Evolutionary conservation across 2,888 invertebrate genomes (phyloP).

Genomic region (Hofmannophila pseudospretella): DNA sequence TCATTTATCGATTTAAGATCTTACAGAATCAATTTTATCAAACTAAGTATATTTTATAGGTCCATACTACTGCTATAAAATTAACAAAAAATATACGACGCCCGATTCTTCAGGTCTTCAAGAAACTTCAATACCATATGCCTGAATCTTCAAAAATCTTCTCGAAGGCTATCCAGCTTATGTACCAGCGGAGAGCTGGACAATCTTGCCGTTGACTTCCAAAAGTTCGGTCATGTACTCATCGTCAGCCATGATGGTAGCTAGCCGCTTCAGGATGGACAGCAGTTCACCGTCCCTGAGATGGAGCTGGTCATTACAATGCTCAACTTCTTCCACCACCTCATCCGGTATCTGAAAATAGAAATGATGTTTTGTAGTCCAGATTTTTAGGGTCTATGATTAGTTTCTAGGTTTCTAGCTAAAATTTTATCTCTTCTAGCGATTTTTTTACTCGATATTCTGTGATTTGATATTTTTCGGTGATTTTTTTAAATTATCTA

Average conservation of each 20-base stretch:
- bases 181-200: slow-evolving; percentile 59
- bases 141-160: background rate
- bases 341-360: slow-evolving; percentile 81
- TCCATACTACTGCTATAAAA: no score
- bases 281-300: slow-evolving; percentile 81
- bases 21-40: no score
- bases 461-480: no score
- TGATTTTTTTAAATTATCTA: no score
- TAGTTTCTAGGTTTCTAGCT: no score
- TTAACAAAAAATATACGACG: no score
- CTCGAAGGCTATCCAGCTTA: slow-evolving; percentile 29
- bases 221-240: slow-evolving; percentile 86
- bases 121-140: background rate
- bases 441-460: no score
- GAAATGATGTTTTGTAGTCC: no score
- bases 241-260: slow-evolving; percentile 84
- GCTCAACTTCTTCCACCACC: slow-evolving; percentile 79
- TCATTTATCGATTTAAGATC: no score
- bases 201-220: slow-evolving; percentile 85
- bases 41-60: no score
- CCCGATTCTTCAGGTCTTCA: background rate
- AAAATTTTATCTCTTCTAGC: no score
- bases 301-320: slow-evolving; percentile 86
- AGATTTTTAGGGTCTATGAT: no score
- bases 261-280: slow-evolving; percentile 81